Evolutionary conservation across 30 jellyfish, hydroid and myxozoan species (phyloP).

Genomic region (Aurelia coerulea): DNA sequence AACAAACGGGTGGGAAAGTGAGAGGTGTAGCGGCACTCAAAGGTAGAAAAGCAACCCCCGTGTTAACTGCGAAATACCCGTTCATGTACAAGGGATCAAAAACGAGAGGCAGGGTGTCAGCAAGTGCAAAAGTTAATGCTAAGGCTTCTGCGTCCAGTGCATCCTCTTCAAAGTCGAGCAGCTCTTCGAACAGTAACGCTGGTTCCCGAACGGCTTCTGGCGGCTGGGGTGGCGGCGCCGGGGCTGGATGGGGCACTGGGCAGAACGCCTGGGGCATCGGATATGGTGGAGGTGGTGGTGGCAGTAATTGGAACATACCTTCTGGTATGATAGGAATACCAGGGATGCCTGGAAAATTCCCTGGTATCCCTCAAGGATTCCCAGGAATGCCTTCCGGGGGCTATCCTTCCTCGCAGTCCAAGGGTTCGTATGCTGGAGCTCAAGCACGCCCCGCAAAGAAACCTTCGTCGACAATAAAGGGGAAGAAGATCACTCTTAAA

Average conservation of each 20-base stretch:
- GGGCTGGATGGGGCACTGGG: slow-evolving; percentile 73
- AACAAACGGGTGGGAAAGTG: slow-evolving; percentile 65
- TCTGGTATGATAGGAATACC: slow-evolving; percentile 58
- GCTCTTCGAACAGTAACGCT: slow-evolving; percentile 45
- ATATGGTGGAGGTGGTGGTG: slow-evolving; percentile 73
- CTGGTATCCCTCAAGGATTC: slow-evolving; percentile 53
- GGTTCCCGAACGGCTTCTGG: slow-evolving; percentile 58
- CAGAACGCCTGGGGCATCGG: slow-evolving; percentile 73
- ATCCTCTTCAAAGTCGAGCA: slow-evolving; percentile 54
- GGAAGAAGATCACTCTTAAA: slow-evolving; percentile 35
- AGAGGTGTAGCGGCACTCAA: slow-evolving; percentile 53
- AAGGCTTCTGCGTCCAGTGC: slow-evolving; percentile 43
- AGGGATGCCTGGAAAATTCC: slow-evolving; percentile 51
- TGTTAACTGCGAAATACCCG: slow-evolving; percentile 18
- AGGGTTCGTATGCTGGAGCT: slow-evolving; percentile 34
- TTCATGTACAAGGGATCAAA: slow-evolving; percentile 12
- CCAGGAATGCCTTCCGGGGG: slow-evolving; percentile 80
- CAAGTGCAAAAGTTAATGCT: slow-evolving; percentile 64
- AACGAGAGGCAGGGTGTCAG: slow-evolving; percentile 37
- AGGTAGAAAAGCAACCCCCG: neutral
- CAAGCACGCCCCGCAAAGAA: slow-evolving; percentile 17
- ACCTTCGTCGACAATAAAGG: slow-evolving; percentile 31
- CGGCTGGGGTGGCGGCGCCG: slow-evolving; percentile 80
- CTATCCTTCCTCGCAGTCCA: slow-evolving; percentile 12
- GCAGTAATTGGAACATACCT: slow-evolving; percentile 53